phyloP scores from a whole-genome alignment of 2,888 invertebrate genomes.

The Tetragonisca angustula region DNA sequence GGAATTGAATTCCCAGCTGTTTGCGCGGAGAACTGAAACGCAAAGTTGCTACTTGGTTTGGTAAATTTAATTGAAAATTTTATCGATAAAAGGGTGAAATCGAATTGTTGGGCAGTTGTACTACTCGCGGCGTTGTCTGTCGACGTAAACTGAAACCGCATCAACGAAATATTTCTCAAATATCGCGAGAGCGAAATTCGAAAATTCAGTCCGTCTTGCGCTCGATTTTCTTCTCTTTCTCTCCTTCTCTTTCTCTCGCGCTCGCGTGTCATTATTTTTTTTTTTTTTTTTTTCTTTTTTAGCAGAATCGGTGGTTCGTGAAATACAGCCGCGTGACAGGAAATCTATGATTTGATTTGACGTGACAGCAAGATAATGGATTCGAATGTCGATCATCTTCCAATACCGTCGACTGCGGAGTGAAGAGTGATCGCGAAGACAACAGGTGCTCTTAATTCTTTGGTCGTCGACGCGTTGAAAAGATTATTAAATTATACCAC shows the following conservation, averaged over 20 bases:
- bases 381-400: constrained; percentile 45
- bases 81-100: too few relatives aligned
- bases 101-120: too few relatives aligned
- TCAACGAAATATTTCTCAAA: too few relatives aligned
- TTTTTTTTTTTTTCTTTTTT: constrained; percentile 7
- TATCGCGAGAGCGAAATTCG: neutral
- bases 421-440: constrained; percentile 31
- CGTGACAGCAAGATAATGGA: constrained; percentile 44
- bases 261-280: constrained; percentile 9
- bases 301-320: neutral
- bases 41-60: too few relatives aligned
- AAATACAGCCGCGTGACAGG: constrained; percentile 11
- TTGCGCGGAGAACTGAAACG: too few relatives aligned
- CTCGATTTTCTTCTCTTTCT: neutral
- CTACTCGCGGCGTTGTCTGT: too few relatives aligned
- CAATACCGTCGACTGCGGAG: constrained; percentile 7
- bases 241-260: too few relatives aligned
- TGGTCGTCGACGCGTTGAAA: neutral
- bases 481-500: constrained; percentile 16
- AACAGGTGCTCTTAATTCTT: constrained; percentile 17
- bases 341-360: constrained; percentile 41
- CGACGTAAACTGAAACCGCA: too few relatives aligned
- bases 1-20: too few relatives aligned
- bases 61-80: too few relatives aligned
- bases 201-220: neutral